phyloP scores from a whole-genome alignment of 2,113 vertebrate genomes.

The Galeopterus variegatus region DNA sequence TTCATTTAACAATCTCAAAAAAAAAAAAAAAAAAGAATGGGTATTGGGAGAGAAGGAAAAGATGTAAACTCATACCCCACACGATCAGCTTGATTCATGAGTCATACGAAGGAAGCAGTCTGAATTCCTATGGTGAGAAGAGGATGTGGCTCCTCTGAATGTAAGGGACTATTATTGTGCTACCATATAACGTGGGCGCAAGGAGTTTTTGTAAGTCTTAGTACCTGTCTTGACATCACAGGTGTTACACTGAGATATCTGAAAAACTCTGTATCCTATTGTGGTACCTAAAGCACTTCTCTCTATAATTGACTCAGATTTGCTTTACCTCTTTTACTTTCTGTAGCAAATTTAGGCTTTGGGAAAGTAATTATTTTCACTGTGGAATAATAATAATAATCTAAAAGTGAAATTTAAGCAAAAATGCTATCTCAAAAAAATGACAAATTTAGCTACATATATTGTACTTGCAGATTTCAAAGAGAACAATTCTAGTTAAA shows the following conservation, averaged over 20 bases:
- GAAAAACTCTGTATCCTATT: background rate
- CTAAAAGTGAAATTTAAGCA: background rate
- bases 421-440: background rate
- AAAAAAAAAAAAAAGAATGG: background rate
- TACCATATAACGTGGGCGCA: background rate
- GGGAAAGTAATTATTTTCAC: background rate
- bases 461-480: conserved; percentile 13
- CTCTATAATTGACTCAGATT: background rate
- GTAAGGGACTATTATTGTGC: background rate
- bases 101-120: background rate
- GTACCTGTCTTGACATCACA: background rate
- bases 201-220: background rate
- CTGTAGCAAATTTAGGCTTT: background rate
- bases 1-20: conserved; percentile 16
- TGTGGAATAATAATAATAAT: conserved; percentile 11
- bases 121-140: background rate
- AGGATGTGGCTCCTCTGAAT: background rate
- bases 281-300: background rate
- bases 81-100: background rate
- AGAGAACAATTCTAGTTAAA: conserved; percentile 51
- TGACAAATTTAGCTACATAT: background rate
- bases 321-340: background rate
- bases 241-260: background rate
- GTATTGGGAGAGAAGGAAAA: background rate
- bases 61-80: background rate